A percentile compares a stretch with the other conserved stretches of the same genome.
These are phyloP conservation scores for Pocillopora damicornis DNA, from an alignment of 64 coral and sea anemone species.

Conservation along the genomic window DNA sequence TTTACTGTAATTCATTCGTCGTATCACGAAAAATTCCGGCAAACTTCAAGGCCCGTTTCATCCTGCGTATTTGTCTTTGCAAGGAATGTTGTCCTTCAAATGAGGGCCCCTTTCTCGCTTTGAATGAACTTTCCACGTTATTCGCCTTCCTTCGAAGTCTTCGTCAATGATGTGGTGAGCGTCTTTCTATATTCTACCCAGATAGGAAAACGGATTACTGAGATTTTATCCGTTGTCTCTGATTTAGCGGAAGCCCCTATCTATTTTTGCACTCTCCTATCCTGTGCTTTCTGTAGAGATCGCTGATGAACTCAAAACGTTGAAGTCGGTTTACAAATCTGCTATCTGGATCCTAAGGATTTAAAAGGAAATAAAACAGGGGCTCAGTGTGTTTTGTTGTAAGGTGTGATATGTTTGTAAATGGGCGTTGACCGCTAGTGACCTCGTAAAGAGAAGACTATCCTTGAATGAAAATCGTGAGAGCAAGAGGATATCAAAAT, in stretches of 20 bases:
- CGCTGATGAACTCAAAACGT: conserved; percentile 34
- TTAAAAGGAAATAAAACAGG: neutral
- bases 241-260: no score
- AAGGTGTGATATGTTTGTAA: no score
- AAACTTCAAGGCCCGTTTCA: neutral
- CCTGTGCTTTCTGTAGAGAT: conserved; percentile 24
- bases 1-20: neutral
- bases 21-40: neutral
- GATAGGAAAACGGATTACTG: neutral
- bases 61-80: neutral
- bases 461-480: no score
- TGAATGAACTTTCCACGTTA: neutral
- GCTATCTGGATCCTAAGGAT: conserved; percentile 18
- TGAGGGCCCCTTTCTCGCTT: neutral
- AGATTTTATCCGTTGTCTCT: neutral
- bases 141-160: neutral
- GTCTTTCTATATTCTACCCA: neutral
- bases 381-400: no score
- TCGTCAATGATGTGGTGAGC: neutral
- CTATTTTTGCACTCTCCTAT: conserved; percentile 7
- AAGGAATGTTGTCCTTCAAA: neutral
- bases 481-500: no score
- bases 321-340: conserved; percentile 31
- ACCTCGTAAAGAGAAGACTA: no score
- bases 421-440: no score